Evolutionary conservation across 2,797 vertebrate genomes (phyloP).

Genomic region (Muraenolepis orangiensis): DNA sequence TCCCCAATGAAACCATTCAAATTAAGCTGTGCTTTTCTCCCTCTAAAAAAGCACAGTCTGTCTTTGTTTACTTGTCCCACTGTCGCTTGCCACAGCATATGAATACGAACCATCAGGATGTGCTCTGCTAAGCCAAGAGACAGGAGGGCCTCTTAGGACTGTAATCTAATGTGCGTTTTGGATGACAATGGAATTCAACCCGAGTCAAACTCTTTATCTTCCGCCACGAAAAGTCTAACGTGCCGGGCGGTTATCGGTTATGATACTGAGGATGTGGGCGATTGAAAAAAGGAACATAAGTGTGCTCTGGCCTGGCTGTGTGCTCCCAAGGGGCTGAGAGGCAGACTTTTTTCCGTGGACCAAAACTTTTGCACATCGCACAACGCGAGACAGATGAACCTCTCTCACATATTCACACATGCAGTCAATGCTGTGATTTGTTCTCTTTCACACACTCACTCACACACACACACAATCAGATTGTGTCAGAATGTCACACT

Average conservation of each 20-base stretch:
- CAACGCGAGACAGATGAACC: background rate
- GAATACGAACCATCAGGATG: background rate
- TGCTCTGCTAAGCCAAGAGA: background rate
- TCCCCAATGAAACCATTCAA: background rate
- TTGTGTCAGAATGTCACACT: background rate
- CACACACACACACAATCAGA: background rate
- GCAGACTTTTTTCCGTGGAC: background rate
- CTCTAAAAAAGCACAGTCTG: background rate
- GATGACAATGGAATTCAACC: background rate
- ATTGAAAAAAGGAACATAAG: background rate
- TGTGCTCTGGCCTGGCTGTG: background rate
- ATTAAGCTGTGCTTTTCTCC: background rate
- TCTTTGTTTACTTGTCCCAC: background rate
- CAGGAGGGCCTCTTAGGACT: background rate
- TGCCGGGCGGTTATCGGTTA: background rate
- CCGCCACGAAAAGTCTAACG: background rate
- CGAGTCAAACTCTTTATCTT: background rate
- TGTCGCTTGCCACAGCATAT: background rate
- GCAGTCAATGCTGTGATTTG: constrained; percentile 3
- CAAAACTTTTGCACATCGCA: background rate
- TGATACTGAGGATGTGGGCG: background rate
- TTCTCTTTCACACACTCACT: background rate
- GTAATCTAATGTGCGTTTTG: background rate
- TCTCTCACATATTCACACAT: background rate
- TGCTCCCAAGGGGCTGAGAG: background rate